These are phyloP conservation scores for Apogon hyalosoma DNA, from an alignment of 2,797 vertebrate genomes.

Conservation along the genomic window DNA sequence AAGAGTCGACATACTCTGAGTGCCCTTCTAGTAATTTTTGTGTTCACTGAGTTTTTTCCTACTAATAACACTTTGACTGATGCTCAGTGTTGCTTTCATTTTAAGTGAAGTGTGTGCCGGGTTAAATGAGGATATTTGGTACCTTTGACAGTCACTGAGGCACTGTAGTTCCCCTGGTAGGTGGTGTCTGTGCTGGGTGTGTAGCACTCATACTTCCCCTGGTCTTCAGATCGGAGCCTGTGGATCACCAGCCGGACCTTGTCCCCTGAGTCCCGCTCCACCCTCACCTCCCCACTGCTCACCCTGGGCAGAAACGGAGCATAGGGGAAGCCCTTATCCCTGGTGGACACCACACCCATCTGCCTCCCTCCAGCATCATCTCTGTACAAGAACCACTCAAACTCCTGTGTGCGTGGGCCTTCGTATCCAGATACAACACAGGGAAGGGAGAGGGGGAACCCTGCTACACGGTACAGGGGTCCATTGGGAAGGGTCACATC, in stretches of 20 bases:
- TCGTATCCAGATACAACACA: constrained; percentile 87
- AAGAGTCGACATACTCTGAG: no score
- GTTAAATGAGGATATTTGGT: constrained; percentile 1
- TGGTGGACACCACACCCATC: constrained; percentile 89
- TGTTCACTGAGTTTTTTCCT: no score
- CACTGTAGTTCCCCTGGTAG: constrained; percentile 90
- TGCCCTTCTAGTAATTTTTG: no score
- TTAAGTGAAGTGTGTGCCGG: no score
- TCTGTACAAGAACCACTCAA: constrained; percentile 90
- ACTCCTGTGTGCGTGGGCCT: constrained; percentile 88
- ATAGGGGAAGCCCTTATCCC: constrained; percentile 86
- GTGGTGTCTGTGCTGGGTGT: constrained; percentile 89
- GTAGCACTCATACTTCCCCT: constrained; percentile 91
- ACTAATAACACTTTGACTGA: no score
- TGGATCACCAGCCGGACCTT: constrained; percentile 84
- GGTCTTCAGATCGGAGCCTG: constrained; percentile 86
- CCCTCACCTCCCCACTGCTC: constrained; percentile 84
- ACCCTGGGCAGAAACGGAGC: constrained; percentile 83
- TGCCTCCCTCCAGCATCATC: constrained; percentile 77
- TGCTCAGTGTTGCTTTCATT: no score
- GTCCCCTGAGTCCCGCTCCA: constrained; percentile 87
- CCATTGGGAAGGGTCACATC: constrained; percentile 87
- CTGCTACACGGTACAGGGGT: constrained; percentile 88
- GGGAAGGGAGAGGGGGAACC: constrained; percentile 85
- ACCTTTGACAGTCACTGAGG: constrained; percentile 87